Evolutionary conservation across 2,888 invertebrate genomes (phyloP), one percentile per base, ranked within the genome.

Genomic region (Iselma pallidipennis): DNA sequence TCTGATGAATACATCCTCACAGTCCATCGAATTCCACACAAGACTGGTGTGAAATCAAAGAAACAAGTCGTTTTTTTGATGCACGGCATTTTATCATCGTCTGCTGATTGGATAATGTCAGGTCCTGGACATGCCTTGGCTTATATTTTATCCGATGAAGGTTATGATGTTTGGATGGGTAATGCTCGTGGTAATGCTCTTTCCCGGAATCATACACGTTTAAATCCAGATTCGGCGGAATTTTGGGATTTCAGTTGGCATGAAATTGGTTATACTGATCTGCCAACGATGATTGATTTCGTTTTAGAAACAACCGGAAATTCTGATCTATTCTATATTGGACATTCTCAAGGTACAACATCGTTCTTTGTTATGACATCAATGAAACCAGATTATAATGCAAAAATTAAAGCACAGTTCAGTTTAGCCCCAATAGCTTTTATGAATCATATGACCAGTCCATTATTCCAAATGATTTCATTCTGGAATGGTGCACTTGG

Each of bases 341-440:
- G 94, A 0, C 92, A 94, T 76, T 94, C 93, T 0, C 88, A 88
- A 77, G 94, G 93, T 2, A 88, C 89, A 0, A 89, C 89, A 0
- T 73, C 82, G 1, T 90, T 89, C 76, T 90, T 85, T 74, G 88
- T 89, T 0, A 85, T 90, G 87, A 82, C 83, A 21, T 85, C 88
- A 0, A 81, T 86, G 57, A 78, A 81, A 7, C 88, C 90, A 0
- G 85, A 86, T 49, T 90, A 89, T 69, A 89, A 89, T 74, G 74
- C 80, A 0, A 90, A 89, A 76, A 84, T 91, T 4, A 83, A 83
- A 53, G 84, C 86, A 0, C 87, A 88, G 85, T 86, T 88, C 68
- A 87, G 88, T 0, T 74, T 91, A 63, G 90, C 89, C 0, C 91
- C 91, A 0, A 87, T 91, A 0, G 88, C 88, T 0, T 89, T 84